Evolutionary conservation across 2,888 invertebrate species (phyloP).

Genomic region (Gari tellinella): DNA sequence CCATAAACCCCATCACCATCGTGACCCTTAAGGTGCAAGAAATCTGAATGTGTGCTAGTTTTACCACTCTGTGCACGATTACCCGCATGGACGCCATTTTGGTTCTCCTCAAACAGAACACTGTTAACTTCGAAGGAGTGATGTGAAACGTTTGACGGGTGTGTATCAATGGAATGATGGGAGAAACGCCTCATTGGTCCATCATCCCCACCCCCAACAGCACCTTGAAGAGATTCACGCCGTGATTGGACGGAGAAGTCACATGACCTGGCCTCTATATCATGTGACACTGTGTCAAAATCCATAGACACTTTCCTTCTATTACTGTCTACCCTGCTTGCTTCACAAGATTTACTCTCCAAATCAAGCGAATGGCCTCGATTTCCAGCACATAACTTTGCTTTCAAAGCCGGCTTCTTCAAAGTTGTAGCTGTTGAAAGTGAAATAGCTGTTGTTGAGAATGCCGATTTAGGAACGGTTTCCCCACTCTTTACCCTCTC

Average conservation of each 20-base stretch:
- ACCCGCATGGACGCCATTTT: neutral
- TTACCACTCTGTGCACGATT: neutral
- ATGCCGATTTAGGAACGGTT: conserved; percentile 61
- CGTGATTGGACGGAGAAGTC: conserved; percentile 27
- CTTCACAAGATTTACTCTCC: conserved; percentile 15
- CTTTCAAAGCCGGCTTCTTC: conserved; percentile 49
- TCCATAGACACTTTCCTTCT: conserved; percentile 17
- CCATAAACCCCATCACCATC: too few species aligned
- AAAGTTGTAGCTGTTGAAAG: conserved; percentile 60
- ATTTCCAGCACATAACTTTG: conserved; percentile 6
- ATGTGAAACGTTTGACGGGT: conserved; percentile 20
- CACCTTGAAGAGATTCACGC: conserved; percentile 25
- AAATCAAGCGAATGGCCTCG: conserved; percentile 4
- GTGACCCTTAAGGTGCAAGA: too few species aligned
- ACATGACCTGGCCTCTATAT: conserved; percentile 41
- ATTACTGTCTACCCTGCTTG: neutral
- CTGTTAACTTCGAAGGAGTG: conserved; percentile 3
- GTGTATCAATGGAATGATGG: conserved; percentile 19
- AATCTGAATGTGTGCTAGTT: too few species aligned
- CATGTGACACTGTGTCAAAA: conserved; percentile 45
- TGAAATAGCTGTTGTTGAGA: conserved; percentile 49
- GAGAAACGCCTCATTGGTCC: conserved; percentile 6
- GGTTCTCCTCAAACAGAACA: conserved; percentile 3
- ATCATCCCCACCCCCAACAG: conserved; percentile 37
- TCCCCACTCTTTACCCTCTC: conserved; percentile 52